These are phyloP conservation scores for Chaetogeoica ovagalla DNA, from an alignment of 2,888 invertebrate species.

Conservation along the genomic window DNA sequence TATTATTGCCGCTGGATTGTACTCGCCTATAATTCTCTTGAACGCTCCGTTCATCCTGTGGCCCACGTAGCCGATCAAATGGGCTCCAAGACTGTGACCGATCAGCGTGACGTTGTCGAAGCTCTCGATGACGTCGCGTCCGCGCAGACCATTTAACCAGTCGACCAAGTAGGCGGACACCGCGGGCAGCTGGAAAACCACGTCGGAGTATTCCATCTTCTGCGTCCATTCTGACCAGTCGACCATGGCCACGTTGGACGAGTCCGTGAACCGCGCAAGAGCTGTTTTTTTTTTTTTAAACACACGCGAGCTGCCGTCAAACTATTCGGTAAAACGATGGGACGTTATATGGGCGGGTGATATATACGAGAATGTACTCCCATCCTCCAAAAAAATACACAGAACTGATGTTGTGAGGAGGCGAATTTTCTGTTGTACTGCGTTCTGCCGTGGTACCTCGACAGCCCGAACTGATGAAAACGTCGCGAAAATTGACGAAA, in stretches of 20 bases:
- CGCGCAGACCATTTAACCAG: slow-evolving; percentile 28
- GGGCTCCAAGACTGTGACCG: slow-evolving; percentile 53
- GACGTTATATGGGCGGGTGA: no score
- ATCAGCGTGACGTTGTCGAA: slow-evolving; percentile 39
- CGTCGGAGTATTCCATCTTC: slow-evolving; percentile 11
- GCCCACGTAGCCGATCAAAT: slow-evolving; percentile 49
- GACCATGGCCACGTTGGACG: slow-evolving; percentile 48
- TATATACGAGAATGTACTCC: no score
- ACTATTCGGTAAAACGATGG: no score
- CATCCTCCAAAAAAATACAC: no score
- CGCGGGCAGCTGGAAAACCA: slow-evolving; percentile 11
- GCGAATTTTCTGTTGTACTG: no score
- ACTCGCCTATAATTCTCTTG: slow-evolving; percentile 28
- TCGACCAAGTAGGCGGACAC: slow-evolving; percentile 15
- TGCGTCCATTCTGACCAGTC: slow-evolving; percentile 48
- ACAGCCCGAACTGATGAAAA: no score
- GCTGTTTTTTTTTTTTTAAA: slow-evolving; percentile 17
- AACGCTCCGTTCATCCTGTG: slow-evolving; percentile 32
- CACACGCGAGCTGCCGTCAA: no score
- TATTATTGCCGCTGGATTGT: no score
- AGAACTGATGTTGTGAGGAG: no score
- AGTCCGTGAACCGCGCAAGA: background rate
- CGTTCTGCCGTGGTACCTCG: no score
- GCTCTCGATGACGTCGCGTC: background rate
- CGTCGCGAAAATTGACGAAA: no score